Evolutionary conservation across 2,888 invertebrate genomes (phyloP), one percentile per base, ranked within the genome.

Genomic region (Ephialtes manifestator): DNA sequence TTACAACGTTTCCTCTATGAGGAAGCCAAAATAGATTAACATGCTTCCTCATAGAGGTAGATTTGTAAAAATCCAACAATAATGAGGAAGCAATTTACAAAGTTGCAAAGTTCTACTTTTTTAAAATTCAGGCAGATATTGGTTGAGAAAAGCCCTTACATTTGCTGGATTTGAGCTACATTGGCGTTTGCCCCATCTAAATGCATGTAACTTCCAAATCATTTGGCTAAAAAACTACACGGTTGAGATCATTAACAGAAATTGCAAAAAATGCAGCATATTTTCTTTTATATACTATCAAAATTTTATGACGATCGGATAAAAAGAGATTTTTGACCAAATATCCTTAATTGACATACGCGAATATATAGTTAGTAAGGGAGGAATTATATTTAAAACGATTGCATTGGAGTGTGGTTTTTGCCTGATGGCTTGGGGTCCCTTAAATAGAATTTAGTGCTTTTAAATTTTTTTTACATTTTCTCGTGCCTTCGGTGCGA

Each of bases 291-390:
- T 51, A 51, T 18, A 7, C 51, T 51, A 51, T 51, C 18, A 51
- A 51, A 51, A 51, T 51, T 51, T 18, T 15, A 46, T 18, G 15
- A 4, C 3, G n/a, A 18, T 51, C 51, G 18, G 51, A 51, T 2
- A 51, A 13, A 51, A 51, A 51, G 51, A n/a, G 51, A 51, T 51
- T 51, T 51, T 51, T 8, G 51, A 2, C 51, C 51, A n/a, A 51
- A 51, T 51, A 51, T 51, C n/a, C 51, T 51, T 51, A 48, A 53
- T 28, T 20, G 39, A 67, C n/a, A n/a, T n/a, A n/a, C n/a, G n/a
- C n/a, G n/a, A n/a, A n/a, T n/a, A n/a, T n/a, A n/a, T n/a, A n/a
- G n/a, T n/a, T n/a, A n/a, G n/a, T n/a, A n/a, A n/a, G n/a, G n/a
- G n/a, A n/a, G n/a, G n/a, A n/a, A n/a, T n/a, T n/a, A n/a, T n/a